These are phyloP conservation scores for Tachuris rubrigastra DNA, from an alignment of 2,113 vertebrate species.

Conservation along the genomic window DNA sequence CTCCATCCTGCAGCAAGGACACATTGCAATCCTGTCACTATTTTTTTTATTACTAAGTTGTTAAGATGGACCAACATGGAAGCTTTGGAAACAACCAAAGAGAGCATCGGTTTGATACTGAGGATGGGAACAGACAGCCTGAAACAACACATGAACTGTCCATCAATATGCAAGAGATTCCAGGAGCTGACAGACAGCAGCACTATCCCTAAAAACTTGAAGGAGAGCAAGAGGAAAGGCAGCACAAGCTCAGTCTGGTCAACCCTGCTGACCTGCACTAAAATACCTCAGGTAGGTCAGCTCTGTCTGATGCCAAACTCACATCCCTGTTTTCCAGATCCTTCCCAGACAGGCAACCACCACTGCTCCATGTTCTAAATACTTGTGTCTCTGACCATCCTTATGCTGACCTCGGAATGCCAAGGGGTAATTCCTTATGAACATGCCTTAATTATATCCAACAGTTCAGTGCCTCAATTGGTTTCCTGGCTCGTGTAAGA, in stretches of 20 bases:
- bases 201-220: neutral
- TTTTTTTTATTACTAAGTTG: neutral
- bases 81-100: neutral
- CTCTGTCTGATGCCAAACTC: neutral
- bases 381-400: neutral
- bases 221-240: neutral
- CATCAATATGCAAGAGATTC: neutral
- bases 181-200: neutral
- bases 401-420: neutral
- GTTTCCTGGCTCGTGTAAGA: neutral
- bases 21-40: neutral
- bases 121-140: neutral
- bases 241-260: fast-evolving
- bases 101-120: fast-evolving
- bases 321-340: neutral
- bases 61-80: neutral
- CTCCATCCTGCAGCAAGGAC: slow-evolving; percentile 87
- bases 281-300: fast-evolving
- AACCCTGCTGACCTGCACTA: neutral
- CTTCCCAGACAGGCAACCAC: neutral
- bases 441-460: neutral
- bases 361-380: neutral
- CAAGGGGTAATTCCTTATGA: neutral
- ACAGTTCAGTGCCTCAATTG: neutral
- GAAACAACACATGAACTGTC: fast-evolving